Evolutionary conservation across 2,888 invertebrate species (phyloP).

Genomic region (Thereva nobilitata): DNA sequence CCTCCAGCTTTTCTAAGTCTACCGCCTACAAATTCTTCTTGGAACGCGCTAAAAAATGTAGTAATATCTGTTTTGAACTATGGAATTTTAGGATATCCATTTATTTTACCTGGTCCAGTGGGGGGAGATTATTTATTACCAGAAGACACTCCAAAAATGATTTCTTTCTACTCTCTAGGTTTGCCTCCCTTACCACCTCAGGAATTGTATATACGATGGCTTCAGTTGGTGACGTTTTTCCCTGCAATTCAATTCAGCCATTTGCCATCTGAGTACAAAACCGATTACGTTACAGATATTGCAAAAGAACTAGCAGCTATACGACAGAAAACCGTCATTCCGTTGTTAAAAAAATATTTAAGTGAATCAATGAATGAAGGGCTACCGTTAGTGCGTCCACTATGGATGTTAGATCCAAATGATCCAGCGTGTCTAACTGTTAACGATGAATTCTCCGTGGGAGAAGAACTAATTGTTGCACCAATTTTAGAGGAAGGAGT

Average conservation of each 20-base stretch:
- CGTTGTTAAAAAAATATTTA: constrained; percentile 75
- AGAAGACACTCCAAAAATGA: constrained; percentile 57
- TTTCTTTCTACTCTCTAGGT: constrained; percentile 61
- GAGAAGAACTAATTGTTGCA: constrained; percentile 88
- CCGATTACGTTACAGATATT: constrained; percentile 74
- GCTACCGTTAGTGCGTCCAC: constrained; percentile 80
- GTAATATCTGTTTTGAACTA: constrained; percentile 87
- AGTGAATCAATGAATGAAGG: constrained; percentile 81
- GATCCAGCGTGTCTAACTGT: constrained; percentile 78
- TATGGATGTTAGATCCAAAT: constrained; percentile 86
- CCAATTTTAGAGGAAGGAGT: constrained; percentile 76
- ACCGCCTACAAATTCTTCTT: constrained; percentile 83
- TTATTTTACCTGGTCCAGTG: constrained; percentile 90
- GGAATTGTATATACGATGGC: constrained; percentile 87
- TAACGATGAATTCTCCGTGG: constrained; percentile 85
- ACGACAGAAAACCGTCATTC: constrained; percentile 77
- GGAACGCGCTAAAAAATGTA: constrained; percentile 81
- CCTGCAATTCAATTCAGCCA: constrained; percentile 91
- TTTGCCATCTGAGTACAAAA: constrained; percentile 85
- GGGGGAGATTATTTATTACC: constrained; percentile 83
- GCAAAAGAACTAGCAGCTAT: constrained; percentile 74
- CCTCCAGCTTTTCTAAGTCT: constrained; percentile 85
- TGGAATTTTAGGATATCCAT: constrained; percentile 90
- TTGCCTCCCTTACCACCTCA: constrained; percentile 71
- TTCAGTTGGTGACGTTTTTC: constrained; percentile 86